These are phyloP conservation scores for Calliopum simillimum DNA, from an alignment of 2,888 invertebrate species.

Conservation along the genomic window DNA sequence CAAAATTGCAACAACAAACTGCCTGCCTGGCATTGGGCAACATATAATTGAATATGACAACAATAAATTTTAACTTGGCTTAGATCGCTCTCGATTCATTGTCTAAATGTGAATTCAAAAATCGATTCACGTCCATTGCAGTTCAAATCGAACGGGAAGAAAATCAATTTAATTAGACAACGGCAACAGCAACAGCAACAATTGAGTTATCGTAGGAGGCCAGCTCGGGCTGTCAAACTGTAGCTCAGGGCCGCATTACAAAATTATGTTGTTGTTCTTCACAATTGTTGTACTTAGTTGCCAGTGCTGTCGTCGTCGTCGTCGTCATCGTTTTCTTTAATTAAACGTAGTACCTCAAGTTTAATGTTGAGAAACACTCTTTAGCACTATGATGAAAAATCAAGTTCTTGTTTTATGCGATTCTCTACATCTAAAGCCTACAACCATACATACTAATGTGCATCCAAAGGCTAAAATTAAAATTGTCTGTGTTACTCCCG, in stretches of 20 bases:
- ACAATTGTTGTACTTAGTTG: no score
- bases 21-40: not conserved
- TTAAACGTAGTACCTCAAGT: no score
- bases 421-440: no score
- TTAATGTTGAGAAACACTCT: no score
- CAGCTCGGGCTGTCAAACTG: not conserved
- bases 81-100: no score
- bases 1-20: slow-evolving; percentile 9
- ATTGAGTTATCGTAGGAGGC: slow-evolving; percentile 4
- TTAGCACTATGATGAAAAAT: no score
- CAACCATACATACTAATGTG: not conserved
- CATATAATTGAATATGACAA: no score
- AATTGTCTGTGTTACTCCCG: not conserved
- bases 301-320: no score
- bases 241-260: not conserved
- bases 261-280: not conserved
- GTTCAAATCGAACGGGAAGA: slow-evolving; percentile 1
- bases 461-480: not conserved
- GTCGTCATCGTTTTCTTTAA: no score
- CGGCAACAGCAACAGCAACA: slow-evolving; percentile 18
- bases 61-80: no score
- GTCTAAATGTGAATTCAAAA: no score
- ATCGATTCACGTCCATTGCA: not conserved
- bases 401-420: no score
- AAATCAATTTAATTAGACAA: not conserved